Evolutionary conservation across 2,113 vertebrate species (phyloP).

Genomic region (Lepisosteus osseus): DNA sequence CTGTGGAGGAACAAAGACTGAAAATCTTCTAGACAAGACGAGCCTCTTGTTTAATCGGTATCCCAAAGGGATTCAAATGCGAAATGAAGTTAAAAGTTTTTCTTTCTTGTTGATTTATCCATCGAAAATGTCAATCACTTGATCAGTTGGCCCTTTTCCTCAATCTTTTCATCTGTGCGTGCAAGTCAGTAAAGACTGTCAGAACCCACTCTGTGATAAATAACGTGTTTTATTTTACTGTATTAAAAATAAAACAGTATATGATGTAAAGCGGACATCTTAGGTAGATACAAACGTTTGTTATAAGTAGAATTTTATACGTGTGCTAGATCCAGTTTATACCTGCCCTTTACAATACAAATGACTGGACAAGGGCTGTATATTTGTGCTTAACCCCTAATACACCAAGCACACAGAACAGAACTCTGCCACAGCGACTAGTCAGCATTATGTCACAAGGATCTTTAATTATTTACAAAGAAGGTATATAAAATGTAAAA

Average conservation of each 20-base stretch:
- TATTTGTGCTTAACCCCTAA: conserved; percentile 26
- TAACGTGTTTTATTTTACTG: conserved; percentile 28
- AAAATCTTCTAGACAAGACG: no score
- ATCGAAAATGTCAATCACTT: background rate
- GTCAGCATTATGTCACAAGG: conserved; percentile 33
- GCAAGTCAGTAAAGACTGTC: conserved; percentile 32
- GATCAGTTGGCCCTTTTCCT: conserved; percentile 37
- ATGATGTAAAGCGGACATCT: conserved; percentile 23
- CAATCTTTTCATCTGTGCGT: conserved; percentile 42
- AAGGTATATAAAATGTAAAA: conserved; percentile 56
- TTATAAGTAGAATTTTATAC: conserved; percentile 4
- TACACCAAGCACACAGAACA: conserved; percentile 19
- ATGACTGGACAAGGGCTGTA: background rate
- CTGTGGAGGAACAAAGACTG: no score
- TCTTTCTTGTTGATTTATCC: no score
- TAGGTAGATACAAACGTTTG: conserved; percentile 20
- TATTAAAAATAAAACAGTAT: conserved; percentile 33
- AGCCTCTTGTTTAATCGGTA: no score
- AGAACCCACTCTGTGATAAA: conserved; percentile 6
- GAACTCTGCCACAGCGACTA: conserved; percentile 34
- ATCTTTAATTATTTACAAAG: conserved; percentile 52
- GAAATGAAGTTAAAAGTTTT: no score
- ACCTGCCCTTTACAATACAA: conserved; percentile 4
- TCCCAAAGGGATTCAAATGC: no score
- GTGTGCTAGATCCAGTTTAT: background rate